Percentiles rank a stretch among this genome's conserved stretches.
These are phyloP conservation scores for Cyrtodaria siliqua DNA, from an alignment of 2,888 invertebrate genomes.

Conservation along the genomic window DNA sequence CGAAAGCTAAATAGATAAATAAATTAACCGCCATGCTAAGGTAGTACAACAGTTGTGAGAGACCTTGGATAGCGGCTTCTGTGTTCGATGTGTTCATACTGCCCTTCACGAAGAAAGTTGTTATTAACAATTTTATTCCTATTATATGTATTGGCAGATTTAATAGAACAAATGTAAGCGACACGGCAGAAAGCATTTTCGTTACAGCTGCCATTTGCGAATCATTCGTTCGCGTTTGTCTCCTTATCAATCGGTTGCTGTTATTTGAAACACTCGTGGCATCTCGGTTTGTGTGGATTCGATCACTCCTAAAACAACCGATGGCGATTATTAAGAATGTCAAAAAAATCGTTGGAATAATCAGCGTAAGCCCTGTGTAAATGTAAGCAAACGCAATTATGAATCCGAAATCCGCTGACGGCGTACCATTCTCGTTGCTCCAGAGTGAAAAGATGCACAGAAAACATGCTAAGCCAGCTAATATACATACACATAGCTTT, in stretches of 20 bases:
- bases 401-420: slow-evolving; percentile 15
- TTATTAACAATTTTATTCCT: slow-evolving; percentile 57
- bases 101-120: slow-evolving; percentile 24
- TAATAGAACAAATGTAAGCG: slow-evolving; percentile 72
- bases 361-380: slow-evolving; percentile 65
- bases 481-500: slow-evolving; percentile 38
- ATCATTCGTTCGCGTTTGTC: slow-evolving; percentile 11
- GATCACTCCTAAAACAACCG: not conserved
- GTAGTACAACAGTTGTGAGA: slow-evolving; percentile 74
- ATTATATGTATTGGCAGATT: slow-evolving; percentile 77
- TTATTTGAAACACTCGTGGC: slow-evolving; percentile 6
- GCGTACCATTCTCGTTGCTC: slow-evolving; percentile 48
- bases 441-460: slow-evolving; percentile 68
- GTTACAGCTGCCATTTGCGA: slow-evolving; percentile 65
- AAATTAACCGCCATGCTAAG: slow-evolving; percentile 73
- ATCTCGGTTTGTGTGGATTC: slow-evolving; percentile 18
- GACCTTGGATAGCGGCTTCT: slow-evolving; percentile 56
- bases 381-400: slow-evolving; percentile 55
- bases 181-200: slow-evolving; percentile 74
- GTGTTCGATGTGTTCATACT: slow-evolving; percentile 25
- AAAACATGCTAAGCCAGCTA: slow-evolving; percentile 43
- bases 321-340: slow-evolving; percentile 44
- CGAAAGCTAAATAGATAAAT: slow-evolving; percentile 70
- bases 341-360: slow-evolving; percentile 66
- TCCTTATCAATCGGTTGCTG: not conserved